Conservation (phyloP, 1,140 invertebrate species). For the Condylostylus longicornis region DNA sequence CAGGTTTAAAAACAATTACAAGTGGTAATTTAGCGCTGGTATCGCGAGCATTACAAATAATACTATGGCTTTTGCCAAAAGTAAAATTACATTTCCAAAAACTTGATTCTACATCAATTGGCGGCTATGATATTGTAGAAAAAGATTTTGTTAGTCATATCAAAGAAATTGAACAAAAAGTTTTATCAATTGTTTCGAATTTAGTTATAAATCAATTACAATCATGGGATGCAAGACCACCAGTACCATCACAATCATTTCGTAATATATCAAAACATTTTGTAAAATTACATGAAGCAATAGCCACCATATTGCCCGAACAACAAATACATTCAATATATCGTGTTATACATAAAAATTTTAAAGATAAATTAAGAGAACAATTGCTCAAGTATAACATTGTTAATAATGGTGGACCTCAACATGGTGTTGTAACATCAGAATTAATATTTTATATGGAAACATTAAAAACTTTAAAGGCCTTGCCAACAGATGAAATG, state of each 20-base stretch:
- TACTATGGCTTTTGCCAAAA: constrained; percentile 61
- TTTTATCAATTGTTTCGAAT: constrained; percentile 75
- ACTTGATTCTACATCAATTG: constrained; percentile 28
- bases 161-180: constrained; percentile 79
- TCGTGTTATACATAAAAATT: constrained; percentile 66
- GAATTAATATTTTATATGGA: constrained; percentile 93
- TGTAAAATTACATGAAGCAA: constrained; percentile 82
- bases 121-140: constrained; percentile 48
- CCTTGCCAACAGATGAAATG: constrained; percentile 56
- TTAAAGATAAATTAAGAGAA: constrained; percentile 72
- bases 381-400: constrained; percentile 77
- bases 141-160: constrained; percentile 78
- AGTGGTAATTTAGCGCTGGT: constrained; percentile 86
- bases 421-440: constrained; percentile 88
- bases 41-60: constrained; percentile 67
- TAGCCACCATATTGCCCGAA: constrained; percentile 60
- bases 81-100: constrained; percentile 49
- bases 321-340: constrained; percentile 60
- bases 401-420: constrained; percentile 85
- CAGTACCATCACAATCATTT: constrained; percentile 85
- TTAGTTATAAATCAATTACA: constrained; percentile 59
- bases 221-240: constrained; percentile 85
- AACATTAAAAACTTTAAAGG: constrained; percentile 71
- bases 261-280: constrained; percentile 83
- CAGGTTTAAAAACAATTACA: constrained; percentile 91